Conservation (phyloP, 2,797 vertebrate species). For the Antennarius maculatus region DNA sequence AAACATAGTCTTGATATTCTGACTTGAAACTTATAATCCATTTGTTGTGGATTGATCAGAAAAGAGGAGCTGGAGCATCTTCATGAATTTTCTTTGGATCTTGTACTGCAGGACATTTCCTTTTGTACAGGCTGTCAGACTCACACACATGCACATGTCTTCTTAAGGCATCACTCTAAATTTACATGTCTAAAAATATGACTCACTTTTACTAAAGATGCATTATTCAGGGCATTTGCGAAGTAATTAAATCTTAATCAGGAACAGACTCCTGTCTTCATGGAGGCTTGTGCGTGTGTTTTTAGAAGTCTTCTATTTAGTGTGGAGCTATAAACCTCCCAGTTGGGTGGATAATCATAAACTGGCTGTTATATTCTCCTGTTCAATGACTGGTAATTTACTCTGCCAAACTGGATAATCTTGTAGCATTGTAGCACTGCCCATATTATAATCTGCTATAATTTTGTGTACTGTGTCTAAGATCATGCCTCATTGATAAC, state of each 20-base stretch:
- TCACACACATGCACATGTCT: slow-evolving; percentile 39
- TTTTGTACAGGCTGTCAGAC: slow-evolving; percentile 14
- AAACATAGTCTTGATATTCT: too few species aligned
- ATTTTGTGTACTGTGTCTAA: too few species aligned
- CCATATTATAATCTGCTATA: too few species aligned
- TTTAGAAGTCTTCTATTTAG: too few species aligned
- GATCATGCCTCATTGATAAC: background rate
- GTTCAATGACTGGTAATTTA: too few species aligned
- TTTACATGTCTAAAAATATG: slow-evolving; percentile 79
- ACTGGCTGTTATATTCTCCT: too few species aligned
- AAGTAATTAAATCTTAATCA: slow-evolving; percentile 84
- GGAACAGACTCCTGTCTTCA: slow-evolving; percentile 56
- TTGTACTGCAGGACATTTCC: background rate
- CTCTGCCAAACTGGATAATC: too few species aligned
- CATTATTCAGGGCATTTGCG: slow-evolving; percentile 79
- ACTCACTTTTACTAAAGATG: slow-evolving; percentile 63
- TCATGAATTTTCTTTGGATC: slow-evolving; percentile 3
- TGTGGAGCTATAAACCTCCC: too few species aligned
- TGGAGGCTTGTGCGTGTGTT: slow-evolving; percentile 26
- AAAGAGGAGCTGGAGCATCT: slow-evolving; percentile 5
- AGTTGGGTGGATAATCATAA: too few species aligned
- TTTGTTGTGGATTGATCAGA: slow-evolving; percentile 3
- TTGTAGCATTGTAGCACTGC: too few species aligned
- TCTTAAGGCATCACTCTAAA: slow-evolving; percentile 50
- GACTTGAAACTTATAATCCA: too few species aligned